Base-by-base conservation (phyloP, 2,888 invertebrate species). In the Alcis repandata region DNA sequence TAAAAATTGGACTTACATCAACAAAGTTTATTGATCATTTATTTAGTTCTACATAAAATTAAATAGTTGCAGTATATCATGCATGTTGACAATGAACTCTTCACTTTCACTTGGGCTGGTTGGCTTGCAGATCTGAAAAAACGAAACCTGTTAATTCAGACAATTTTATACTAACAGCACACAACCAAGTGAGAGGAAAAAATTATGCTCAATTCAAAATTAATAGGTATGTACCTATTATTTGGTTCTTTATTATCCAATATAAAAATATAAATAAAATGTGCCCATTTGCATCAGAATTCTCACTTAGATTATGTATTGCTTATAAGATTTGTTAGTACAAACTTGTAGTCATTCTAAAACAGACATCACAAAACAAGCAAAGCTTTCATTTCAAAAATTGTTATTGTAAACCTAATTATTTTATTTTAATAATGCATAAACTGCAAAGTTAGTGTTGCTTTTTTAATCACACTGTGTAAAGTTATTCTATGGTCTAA, bases 121-220 rank as follows among this genome's bases (percentile, higher is more conserved):
- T 33, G 60, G 80, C 77, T 68, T 88, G 76, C 43, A 79, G 73
- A 79, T 83, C 91, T 91, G 90, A 68, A 89, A 89, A 70, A 58
- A 19, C 67, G 58, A 65, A 8, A 59, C 13, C 8, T 38, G 9
- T 45, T 41, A 20, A 13, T 51, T 38, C 6, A 51, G 36, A 19
- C 15, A 33, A n/a, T 2, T 27, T 27, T 20, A 19, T 20, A 13
- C 9, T 13, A 36, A n/a, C n/a, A 33, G 17, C 11, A 33, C 6
- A 49, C 33, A 33, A 33, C 11, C 17, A 17, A 17, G 17, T 33
- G 49, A 17, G 49, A 33, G 19, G 17, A 49, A 17, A 4, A 17
- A 49, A 17, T 49, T 10, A 20, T 10, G 4, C 20, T 6, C 11
- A 10, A n/a, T 22, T n/a, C n/a, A 22, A 19, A 43, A 43, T 1